Conservation (phyloP, 2,797 vertebrate species). For the Kryptolebias ocellatus region DNA sequence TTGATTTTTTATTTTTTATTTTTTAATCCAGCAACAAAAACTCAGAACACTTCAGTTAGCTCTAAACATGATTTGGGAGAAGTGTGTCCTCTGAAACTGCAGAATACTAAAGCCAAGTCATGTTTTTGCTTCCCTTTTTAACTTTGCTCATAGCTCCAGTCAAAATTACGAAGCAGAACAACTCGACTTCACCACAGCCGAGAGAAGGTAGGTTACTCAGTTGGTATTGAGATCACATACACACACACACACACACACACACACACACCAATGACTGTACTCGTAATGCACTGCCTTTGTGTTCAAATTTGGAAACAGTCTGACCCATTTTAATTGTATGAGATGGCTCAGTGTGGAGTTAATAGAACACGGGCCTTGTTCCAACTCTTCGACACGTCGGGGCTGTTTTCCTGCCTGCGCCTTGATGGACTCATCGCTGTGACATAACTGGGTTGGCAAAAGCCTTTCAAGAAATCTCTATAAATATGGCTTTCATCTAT, state of each 20-base stretch:
- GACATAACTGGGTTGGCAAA: slow-evolving; percentile 64
- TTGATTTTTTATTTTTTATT: no score
- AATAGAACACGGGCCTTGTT: slow-evolving; percentile 63
- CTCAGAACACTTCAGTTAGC: no score
- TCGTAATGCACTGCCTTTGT: slow-evolving; percentile 53
- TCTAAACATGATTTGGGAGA: no score
- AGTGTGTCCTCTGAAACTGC: no score
- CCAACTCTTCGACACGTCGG: slow-evolving; percentile 48
- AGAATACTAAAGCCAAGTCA: not conserved
- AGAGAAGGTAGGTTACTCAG: slow-evolving; percentile 71
- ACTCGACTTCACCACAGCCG: slow-evolving; percentile 45
- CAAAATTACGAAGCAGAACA: slow-evolving; percentile 60
- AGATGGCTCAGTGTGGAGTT: slow-evolving; percentile 49
- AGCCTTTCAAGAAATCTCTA: slow-evolving; percentile 32
- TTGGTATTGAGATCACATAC: slow-evolving; percentile 15
- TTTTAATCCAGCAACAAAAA: no score
- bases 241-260: slow-evolving; percentile 12
- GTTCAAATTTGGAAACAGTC: slow-evolving; percentile 66
- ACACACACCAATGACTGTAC: slow-evolving; percentile 28
- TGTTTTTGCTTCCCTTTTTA: not conserved
- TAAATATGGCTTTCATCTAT: slow-evolving; percentile 29
- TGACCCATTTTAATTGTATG: slow-evolving; percentile 73
- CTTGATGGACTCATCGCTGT: slow-evolving; percentile 58
- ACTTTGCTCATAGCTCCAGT: slow-evolving; percentile 63
- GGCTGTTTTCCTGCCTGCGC: slow-evolving; percentile 44